Evolutionary conservation across 2,797 vertebrate genomes (phyloP).

Genomic region (Gymnodraco acuticeps): DNA sequence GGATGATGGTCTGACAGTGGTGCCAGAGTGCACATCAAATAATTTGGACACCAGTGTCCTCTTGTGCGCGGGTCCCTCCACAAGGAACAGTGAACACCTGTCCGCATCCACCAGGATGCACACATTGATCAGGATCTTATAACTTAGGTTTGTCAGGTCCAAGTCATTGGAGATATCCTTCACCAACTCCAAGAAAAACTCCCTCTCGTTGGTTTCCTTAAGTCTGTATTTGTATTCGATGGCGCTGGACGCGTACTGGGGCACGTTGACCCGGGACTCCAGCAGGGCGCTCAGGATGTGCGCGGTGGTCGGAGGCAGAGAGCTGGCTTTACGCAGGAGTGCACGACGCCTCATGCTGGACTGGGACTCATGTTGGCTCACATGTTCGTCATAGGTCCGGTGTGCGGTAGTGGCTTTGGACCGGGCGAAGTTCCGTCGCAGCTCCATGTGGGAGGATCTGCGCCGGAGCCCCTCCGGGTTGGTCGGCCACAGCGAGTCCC

Average conservation of each 20-base stretch:
- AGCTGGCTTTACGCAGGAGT: conserved; percentile 89
- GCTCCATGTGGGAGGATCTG: conserved; percentile 87
- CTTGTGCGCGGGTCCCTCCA: conserved; percentile 87
- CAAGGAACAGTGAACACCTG: conserved; percentile 87
- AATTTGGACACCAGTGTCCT: conserved; percentile 87
- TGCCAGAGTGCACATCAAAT: conserved; percentile 87
- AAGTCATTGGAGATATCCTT: conserved; percentile 88
- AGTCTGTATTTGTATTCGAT: conserved; percentile 87
- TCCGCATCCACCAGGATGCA: conserved; percentile 88
- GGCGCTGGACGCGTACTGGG: conserved; percentile 86
- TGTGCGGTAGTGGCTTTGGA: conserved; percentile 85
- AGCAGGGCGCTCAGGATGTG: conserved; percentile 88
- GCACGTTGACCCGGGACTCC: conserved; percentile 86
- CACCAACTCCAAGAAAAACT: conserved; percentile 88
- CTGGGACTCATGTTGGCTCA: conserved; percentile 82
- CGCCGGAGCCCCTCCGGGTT: conserved; percentile 82
- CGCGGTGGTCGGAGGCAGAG: conserved; percentile 86
- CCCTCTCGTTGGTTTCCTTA: conserved; percentile 85
- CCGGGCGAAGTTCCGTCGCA: conserved; percentile 86
- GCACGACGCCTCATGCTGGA: conserved; percentile 86
- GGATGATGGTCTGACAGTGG: conserved; percentile 84
- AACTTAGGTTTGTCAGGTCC: conserved; percentile 86
- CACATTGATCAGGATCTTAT: conserved; percentile 88
- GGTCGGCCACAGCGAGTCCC: conserved; percentile 73
- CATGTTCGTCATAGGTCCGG: conserved; percentile 87